These are phyloP conservation scores for Dasysyrphus albostriatus DNA, from an alignment of 2,888 invertebrate species.

Conservation along the genomic window DNA sequence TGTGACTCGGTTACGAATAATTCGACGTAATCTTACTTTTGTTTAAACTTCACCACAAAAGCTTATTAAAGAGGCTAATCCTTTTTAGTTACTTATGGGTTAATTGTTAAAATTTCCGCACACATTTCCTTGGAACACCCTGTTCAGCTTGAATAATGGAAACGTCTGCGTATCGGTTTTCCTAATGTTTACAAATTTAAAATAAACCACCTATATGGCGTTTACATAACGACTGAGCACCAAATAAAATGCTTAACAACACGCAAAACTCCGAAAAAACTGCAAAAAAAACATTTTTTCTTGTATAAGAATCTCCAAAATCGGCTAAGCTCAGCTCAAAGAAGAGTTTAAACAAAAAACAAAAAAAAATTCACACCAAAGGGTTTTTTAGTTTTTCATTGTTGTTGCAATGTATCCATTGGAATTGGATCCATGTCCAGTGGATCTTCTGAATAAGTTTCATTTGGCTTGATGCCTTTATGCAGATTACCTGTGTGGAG, in stretches of 20 bases:
- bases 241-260: conserved; percentile 36
- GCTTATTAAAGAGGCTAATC: no score
- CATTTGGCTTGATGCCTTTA: conserved; percentile 61
- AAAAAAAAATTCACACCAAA: conserved; percentile 45
- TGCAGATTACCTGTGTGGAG: conserved; percentile 54
- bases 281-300: conserved; percentile 33
- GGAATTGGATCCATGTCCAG: conserved; percentile 28
- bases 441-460: conserved; percentile 44
- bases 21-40: no score
- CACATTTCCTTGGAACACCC: neutral
- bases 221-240: conserved; percentile 1
- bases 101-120: no score
- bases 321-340: conserved; percentile 42
- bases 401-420: conserved; percentile 28
- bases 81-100: no score
- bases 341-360: conserved; percentile 8
- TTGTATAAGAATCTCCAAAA: conserved; percentile 53
- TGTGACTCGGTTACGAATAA: no score
- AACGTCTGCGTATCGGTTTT: neutral
- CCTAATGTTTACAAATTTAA: conserved; percentile 16
- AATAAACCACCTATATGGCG: conserved; percentile 12
- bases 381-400: conserved; percentile 48
- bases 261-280: conserved; percentile 60
- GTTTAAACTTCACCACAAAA: no score
- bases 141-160: neutral